These are phyloP conservation scores for Sternarchorhynchus goeldii DNA, from an alignment of 2,797 vertebrate species.

Conservation along the genomic window DNA sequence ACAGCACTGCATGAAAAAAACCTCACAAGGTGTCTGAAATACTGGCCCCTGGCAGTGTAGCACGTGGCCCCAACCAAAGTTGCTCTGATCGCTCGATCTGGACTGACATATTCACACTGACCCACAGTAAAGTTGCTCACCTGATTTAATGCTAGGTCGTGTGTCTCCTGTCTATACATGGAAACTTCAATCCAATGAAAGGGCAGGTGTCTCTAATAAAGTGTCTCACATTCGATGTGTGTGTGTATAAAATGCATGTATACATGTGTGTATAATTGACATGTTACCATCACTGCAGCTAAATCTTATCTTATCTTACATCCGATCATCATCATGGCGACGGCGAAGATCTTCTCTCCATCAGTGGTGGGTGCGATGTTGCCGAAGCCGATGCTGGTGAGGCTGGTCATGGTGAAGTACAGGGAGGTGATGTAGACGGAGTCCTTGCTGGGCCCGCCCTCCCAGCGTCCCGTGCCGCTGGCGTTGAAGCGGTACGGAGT, in stretches of 20 bases:
- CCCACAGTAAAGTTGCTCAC: no score
- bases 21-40: no score
- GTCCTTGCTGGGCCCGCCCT: constrained; percentile 95
- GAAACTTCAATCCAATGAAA: no score
- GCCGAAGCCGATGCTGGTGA: constrained; percentile 97
- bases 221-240: background rate
- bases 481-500: constrained; percentile 91
- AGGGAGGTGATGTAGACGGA: constrained; percentile 97
- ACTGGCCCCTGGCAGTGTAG: no score
- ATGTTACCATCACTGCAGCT: background rate
- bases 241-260: background rate
- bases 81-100: no score
- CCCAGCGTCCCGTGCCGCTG: constrained; percentile 91
- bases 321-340: constrained; percentile 99
- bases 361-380: constrained; percentile 98
- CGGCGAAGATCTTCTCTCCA: constrained; percentile 97
- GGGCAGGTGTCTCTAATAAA: no score
- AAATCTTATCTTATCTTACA: constrained; percentile 82
- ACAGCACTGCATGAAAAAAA: no score
- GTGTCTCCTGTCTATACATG: no score
- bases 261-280: background rate
- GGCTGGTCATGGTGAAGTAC: constrained; percentile 99
- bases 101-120: no score
- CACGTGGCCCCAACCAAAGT: no score
- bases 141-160: no score